Evolutionary conservation across 2,113 vertebrate genomes (phyloP), one percentile per base, ranked within the genome.

Genomic region (Epinephelus cyanopodus): DNA sequence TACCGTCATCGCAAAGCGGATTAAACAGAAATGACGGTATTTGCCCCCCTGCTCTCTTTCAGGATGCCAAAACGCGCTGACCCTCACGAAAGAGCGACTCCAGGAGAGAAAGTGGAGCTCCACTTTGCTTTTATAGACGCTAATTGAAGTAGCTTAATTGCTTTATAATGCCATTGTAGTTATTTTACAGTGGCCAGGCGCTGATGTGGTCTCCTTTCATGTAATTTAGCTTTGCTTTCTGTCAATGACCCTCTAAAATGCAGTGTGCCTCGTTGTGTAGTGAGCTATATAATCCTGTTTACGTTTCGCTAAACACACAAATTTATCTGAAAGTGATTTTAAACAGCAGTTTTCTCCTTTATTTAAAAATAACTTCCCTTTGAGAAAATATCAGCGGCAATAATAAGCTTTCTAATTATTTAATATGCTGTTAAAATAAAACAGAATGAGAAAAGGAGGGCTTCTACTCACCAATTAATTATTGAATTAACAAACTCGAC

Each of bases 141-240:
- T 95, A 95, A 97, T 96, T 95, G 87, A 93, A 90, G 89, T 72
- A 70, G 84, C 87, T 92, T 95, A 95, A 92, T 92, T 82, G 90
- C 93, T 96, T 96, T 92, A 95, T 95, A 95, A 95, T 90, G 79
- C 87, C 91, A 82, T 84, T 93, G 83, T 84, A 53, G 81, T 92
- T 79, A 77, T 90, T 94, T 90, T 90, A 93, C 85, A 82, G 87
- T 83, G 73, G 81, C 66, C 81, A 70, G 79, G 77, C 80, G 83
- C 81, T 91, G 88, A 87, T 81, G 73, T 81, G 77, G n/a, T 64
- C 79, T 64, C 72, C 81, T 88, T 91, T 93, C 79, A 83, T 86
- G 79, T 88, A 79, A 85, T 82, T 85, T 90, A 66, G 56, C 57
- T 65, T 68, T 18, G 48, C 58, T 77, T 86, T 72, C 72, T 5